phyloP scores from a whole-genome alignment of 2,113 vertebrate genomes.

The Anolis sagrei region DNA sequence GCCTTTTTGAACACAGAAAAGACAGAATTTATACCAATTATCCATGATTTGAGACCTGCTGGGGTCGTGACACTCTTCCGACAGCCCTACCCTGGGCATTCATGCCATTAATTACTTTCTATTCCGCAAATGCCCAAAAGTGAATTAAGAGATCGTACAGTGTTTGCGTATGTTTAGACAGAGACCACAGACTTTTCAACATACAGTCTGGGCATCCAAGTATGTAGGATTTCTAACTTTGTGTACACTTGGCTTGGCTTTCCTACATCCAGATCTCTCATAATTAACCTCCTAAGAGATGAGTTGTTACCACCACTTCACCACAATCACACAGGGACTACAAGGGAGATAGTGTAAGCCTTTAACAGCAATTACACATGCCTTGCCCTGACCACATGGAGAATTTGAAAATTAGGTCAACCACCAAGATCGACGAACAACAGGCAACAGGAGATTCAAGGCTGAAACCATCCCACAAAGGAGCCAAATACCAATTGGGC shows the following conservation, averaged over 20 bases:
- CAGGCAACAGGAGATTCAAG: conserved; percentile 16
- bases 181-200: background rate
- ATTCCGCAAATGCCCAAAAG: background rate
- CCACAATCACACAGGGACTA: background rate
- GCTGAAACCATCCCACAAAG: conserved; percentile 35
- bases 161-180: no score
- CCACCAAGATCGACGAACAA: conserved; percentile 47
- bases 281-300: conserved; percentile 36
- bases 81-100: background rate
- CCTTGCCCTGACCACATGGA: background rate
- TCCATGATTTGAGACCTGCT: background rate
- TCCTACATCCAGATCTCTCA: conserved; percentile 29
- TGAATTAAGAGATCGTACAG: background rate
- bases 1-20: background rate
- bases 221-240: background rate
- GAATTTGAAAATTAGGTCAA: conserved; percentile 46
- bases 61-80: background rate
- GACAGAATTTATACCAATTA: background rate
- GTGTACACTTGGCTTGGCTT: background rate
- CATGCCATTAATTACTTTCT: background rate
- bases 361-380: background rate
- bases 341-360: background rate
- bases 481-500: conserved; percentile 29
- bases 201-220: background rate
- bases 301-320: background rate